phyloP scores from a whole-genome alignment of 1,140 invertebrate species.

The Holotrichia oblita region DNA sequence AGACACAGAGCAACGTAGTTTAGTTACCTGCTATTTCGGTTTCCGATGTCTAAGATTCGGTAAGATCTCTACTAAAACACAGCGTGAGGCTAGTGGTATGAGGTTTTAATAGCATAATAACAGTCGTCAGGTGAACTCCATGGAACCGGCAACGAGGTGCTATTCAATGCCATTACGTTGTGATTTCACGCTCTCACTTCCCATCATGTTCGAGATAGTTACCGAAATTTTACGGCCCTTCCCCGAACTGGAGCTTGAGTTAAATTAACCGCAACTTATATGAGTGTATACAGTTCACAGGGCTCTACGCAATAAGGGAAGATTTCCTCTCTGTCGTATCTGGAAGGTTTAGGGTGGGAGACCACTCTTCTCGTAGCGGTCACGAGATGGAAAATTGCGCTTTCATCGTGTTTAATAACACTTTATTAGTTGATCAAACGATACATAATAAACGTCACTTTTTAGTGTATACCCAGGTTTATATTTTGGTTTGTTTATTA shows the following conservation, averaged over 20 bases:
- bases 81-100: neutral
- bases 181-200: slow-evolving; percentile 22
- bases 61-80: neutral
- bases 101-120: slow-evolving; percentile 41
- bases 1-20: too few species aligned
- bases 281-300: slow-evolving; percentile 32
- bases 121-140: slow-evolving; percentile 40
- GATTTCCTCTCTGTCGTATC: neutral
- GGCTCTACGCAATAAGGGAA: neutral
- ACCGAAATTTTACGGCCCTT: slow-evolving; percentile 37
- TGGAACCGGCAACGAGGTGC: slow-evolving; percentile 43
- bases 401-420: neutral
- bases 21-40: neutral
- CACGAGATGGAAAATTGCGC: slow-evolving; percentile 4
- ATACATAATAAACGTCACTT: neutral
- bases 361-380: neutral
- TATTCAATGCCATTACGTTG: slow-evolving; percentile 28
- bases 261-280: slow-evolving; percentile 39
- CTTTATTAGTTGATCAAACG: neutral
- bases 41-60: slow-evolving; percentile 1
- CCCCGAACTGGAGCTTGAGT: neutral
- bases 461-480: neutral
- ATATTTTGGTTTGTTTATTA: too few species aligned
- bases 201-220: slow-evolving; percentile 36
- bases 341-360: neutral